phyloP scores from a whole-genome alignment of 2,888 invertebrate genomes.

The Chalcosyrphus nemorum region DNA sequence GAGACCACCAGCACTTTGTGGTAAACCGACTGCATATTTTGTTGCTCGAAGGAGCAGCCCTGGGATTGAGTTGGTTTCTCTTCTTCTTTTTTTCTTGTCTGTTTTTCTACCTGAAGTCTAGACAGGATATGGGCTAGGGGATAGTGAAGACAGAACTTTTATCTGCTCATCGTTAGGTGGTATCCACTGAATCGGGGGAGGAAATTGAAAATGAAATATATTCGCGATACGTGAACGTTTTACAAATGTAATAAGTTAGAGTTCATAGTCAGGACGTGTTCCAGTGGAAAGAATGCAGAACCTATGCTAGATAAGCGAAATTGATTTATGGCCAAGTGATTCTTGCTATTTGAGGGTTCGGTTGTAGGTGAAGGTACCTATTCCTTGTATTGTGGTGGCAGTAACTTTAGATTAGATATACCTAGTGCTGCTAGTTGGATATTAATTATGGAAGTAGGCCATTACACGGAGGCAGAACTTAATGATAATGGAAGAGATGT shows the following conservation, averaged over 20 bases:
- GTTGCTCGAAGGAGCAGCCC: slow-evolving; percentile 6
- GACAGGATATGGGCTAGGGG: slow-evolving; percentile 40
- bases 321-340: slow-evolving; percentile 53
- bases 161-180: slow-evolving; percentile 26
- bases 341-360: slow-evolving; percentile 11
- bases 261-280: slow-evolving; percentile 46
- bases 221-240: slow-evolving; percentile 59
- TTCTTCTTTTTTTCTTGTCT: not conserved
- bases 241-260: slow-evolving; percentile 57
- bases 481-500: not conserved
- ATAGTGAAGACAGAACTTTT: slow-evolving; percentile 48
- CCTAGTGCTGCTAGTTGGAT: slow-evolving; percentile 17
- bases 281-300: not conserved
- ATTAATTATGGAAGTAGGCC: slow-evolving; percentile 5
- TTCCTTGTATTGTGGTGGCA: not conserved
- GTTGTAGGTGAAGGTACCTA: not conserved
- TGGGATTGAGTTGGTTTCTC: not conserved
- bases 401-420: slow-evolving; percentile 8
- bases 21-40: slow-evolving; percentile 42
- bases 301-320: slow-evolving; percentile 50
- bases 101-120: slow-evolving; percentile 45
- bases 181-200: slow-evolving; percentile 2
- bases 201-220: slow-evolving; percentile 70
- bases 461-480: not conserved
- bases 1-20: slow-evolving; percentile 50